A percentile compares a stretch with the other conserved stretches of the same genome.
phyloP scores from a whole-genome alignment of 2,888 invertebrate species.

The Isoperla grammatica region DNA sequence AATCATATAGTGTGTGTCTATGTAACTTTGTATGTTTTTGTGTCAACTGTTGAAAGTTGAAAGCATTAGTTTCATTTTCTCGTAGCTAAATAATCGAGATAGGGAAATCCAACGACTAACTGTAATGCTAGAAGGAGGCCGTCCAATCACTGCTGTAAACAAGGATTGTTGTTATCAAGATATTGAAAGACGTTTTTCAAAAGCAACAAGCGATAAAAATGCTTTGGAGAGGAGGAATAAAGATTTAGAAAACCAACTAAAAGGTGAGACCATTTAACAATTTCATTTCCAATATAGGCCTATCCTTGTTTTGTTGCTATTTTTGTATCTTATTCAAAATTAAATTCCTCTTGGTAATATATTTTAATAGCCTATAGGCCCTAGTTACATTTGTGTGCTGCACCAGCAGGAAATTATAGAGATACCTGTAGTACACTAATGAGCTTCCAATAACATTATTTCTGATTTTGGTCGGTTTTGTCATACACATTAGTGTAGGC shows the following conservation, averaged over 20 bases:
- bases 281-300: no score
- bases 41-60: background rate
- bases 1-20: no score
- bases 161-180: conserved; percentile 62
- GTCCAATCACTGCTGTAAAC: conserved; percentile 56
- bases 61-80: conserved; percentile 3
- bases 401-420: no score
- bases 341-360: no score
- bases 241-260: conserved; percentile 50
- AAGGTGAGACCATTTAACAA: conserved; percentile 45
- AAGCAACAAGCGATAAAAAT: conserved; percentile 52
- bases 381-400: no score
- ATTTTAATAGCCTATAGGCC: no score
- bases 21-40: conserved; percentile 11
- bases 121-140: conserved; percentile 64
- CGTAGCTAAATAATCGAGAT: conserved; percentile 47
- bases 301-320: no score
- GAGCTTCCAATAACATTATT: no score
- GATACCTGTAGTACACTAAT: no score
- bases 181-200: conserved; percentile 41
- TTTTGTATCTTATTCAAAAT: no score
- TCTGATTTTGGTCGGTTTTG: no score
- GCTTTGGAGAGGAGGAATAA: conserved; percentile 56
- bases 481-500: no score
- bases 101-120: conserved; percentile 65